Evolutionary conservation across 2,113 vertebrate species (phyloP).

Genomic region (Phyllostomus hastatus): DNA sequence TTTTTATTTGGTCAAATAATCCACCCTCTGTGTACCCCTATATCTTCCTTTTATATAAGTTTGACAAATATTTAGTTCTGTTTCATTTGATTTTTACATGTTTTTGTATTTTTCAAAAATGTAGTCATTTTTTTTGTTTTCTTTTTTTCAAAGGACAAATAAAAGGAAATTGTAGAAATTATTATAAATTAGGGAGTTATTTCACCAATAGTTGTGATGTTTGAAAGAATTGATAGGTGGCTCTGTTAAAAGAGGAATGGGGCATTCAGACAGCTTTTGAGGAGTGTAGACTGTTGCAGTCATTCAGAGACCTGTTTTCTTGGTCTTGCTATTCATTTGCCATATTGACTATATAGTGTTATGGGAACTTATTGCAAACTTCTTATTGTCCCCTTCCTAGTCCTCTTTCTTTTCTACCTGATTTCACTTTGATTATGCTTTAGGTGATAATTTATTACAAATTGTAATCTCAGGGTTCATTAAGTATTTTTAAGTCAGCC

Average conservation of each 20-base stretch:
- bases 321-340: not conserved
- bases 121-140: not conserved
- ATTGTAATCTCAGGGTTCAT: not conserved
- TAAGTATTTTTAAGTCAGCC: constrained; percentile 3
- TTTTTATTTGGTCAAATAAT: not conserved
- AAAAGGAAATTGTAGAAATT: not conserved
- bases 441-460: not conserved
- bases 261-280: not conserved
- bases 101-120: not conserved
- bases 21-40: not conserved
- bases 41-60: not conserved
- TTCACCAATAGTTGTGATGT: not conserved
- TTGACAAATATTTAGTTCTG: not conserved
- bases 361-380: not conserved
- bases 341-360: not conserved
- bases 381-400: not conserved
- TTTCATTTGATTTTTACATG: not conserved
- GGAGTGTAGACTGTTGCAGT: not conserved
- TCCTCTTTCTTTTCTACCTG: not conserved
- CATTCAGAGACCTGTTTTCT: not conserved
- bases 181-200: not conserved
- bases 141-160: not conserved
- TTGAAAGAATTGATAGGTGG: not conserved
- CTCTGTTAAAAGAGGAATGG: not conserved
- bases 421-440: not conserved